Percentiles rank a stretch among this genome's conserved stretches.
These are phyloP conservation scores for Nomada fucata DNA, from an alignment of 2,888 invertebrate species.

Conservation along the genomic window DNA sequence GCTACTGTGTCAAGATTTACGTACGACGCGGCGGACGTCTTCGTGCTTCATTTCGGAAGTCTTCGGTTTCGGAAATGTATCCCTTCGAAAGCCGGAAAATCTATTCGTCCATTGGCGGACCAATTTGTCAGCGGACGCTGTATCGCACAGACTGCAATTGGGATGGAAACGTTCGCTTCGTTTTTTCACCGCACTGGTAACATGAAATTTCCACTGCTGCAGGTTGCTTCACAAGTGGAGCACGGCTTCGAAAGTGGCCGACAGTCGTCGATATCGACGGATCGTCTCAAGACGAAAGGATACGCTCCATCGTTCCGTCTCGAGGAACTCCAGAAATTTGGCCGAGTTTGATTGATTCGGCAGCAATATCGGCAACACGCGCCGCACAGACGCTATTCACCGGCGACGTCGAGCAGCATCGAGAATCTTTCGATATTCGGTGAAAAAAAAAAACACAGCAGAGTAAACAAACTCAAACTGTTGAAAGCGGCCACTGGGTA, in stretches of 20 bases:
- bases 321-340: constrained; percentile 59
- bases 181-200: too few species aligned
- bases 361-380: constrained; percentile 38
- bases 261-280: constrained; percentile 12
- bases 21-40: background rate
- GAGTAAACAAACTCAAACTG: too few species aligned
- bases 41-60: too few species aligned
- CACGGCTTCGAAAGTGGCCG: constrained; percentile 6
- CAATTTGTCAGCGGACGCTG: too few species aligned
- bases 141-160: too few species aligned
- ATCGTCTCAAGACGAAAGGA: constrained; percentile 42
- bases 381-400: constrained; percentile 46
- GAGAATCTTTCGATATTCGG: constrained; percentile 41
- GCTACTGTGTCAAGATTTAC: constrained; percentile 24
- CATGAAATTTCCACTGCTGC: background rate
- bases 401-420: constrained; percentile 26
- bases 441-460: too few species aligned
- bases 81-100: too few species aligned
- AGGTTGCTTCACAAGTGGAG: constrained; percentile 2
- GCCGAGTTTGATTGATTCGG: constrained; percentile 70
- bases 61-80: too few species aligned
- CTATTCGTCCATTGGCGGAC: too few species aligned
- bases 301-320: constrained; percentile 40
- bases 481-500: too few species aligned
- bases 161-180: background rate